These are phyloP conservation scores for Marcusenius ussheri DNA, from an alignment of 2,113 vertebrate species.

Conservation along the genomic window DNA sequence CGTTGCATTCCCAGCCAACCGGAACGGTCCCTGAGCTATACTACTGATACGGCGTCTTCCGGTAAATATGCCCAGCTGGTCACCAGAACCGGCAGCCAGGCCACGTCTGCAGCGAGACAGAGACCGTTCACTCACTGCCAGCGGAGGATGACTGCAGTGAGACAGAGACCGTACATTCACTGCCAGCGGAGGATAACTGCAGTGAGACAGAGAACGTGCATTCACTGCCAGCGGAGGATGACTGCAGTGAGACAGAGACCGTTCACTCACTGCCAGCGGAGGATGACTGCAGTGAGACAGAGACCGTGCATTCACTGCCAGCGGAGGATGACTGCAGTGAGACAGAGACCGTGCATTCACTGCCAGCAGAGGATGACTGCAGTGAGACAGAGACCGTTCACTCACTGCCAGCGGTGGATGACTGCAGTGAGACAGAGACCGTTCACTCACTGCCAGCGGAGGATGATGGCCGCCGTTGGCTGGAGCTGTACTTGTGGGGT, in stretches of 20 bases:
- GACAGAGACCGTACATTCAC: too few relatives aligned
- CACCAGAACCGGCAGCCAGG: neutral
- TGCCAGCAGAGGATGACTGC: slow-evolving; percentile 81
- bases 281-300: too few relatives aligned
- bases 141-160: slow-evolving; percentile 69
- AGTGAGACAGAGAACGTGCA: too few relatives aligned
- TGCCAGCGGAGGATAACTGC: too few relatives aligned
- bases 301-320: too few relatives aligned
- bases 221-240: slow-evolving; percentile 59
- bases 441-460: slow-evolving; percentile 49
- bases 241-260: slow-evolving; percentile 27
- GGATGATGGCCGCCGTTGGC: slow-evolving; percentile 76
- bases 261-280: too few relatives aligned
- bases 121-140: slow-evolving; percentile 76
- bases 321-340: neutral
- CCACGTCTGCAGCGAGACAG: neutral
- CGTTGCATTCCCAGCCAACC: neutral
- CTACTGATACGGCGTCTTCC: neutral
- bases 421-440: too few relatives aligned
- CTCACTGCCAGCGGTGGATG: too few relatives aligned
- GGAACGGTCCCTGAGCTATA: neutral
- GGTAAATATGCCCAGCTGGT: neutral
- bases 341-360: slow-evolving; percentile 64
- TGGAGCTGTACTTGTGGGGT: slow-evolving; percentile 16
- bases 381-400: too few relatives aligned